Evolutionary conservation across 1,140 invertebrate genomes (phyloP), one percentile per base, ranked within the genome.

Genomic region (Drosophila kohkoa): DNA sequence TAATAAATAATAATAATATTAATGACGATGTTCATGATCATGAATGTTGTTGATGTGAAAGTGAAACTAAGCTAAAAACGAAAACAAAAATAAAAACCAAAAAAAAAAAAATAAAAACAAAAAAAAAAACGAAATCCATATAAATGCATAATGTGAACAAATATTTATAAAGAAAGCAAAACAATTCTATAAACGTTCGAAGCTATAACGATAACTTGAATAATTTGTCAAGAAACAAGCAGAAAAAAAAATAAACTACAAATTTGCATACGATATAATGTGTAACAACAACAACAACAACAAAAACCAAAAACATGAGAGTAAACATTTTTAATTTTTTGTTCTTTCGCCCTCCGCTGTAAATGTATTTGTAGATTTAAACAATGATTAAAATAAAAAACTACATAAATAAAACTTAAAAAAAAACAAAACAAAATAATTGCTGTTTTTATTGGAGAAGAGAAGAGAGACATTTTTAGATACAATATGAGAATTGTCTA

Each of bases 301-400:
- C 63, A 81, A 78, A 74, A 70, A 52, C 63, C 63, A 78, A 76
- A 75, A 81, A 78, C 72, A 90, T 77, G 82, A 82, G 80, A 86
- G 77, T 74, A 90, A 90, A 90, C 82, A 87, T 87, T 90, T 82
- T 90, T 87, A 86, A 86, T 91, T 91, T 88, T 91, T 90, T 82
- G 88, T 90, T 90, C 87, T 92, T 92, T 92, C 91, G 91, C 91
- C 91, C 91, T 92, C 91, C 91, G 91, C 91, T 92, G 91, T 92
- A 92, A 91, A 92, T 92, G 91, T 92, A 92, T 92, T 91, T 92
- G 91, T 92, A 92, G 91, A 90, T 92, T 92, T 92, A 91, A 92
- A 91, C 81, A 92, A 91, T 77, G 83, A 90, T 91, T 87, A 88
- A 91, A 92, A 85, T 87, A 91, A 91, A 87, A 91, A 92, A 91